Evolutionary conservation across 1,140 invertebrate species (phyloP).

Genomic region (Apis laboriosa): DNA sequence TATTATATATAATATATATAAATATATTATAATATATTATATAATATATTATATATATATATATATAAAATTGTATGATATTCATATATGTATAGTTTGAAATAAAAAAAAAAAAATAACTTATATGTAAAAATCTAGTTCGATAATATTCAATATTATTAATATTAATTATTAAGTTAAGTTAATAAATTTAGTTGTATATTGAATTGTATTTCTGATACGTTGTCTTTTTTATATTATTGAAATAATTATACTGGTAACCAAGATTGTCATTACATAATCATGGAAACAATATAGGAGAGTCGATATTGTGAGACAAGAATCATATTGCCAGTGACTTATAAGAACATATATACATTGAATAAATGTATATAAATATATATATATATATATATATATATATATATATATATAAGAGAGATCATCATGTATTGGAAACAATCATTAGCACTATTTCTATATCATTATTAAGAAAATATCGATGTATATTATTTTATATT

Average conservation of each 20-base stretch:
- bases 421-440: not conserved
- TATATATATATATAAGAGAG: not conserved
- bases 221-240: not conserved
- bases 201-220: not conserved
- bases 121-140: not conserved
- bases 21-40: too few species aligned
- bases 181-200: not conserved
- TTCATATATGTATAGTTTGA: not conserved
- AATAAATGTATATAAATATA: not conserved
- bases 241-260: conserved; percentile 19
- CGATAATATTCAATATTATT: not conserved
- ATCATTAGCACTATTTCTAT: conserved; percentile 10
- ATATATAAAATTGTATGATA: not conserved
- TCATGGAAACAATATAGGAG: conserved; percentile 21
- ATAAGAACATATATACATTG: not conserved
- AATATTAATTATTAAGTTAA: not conserved
- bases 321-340: conserved; percentile 13
- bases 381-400: too few species aligned
- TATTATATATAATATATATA: too few species aligned
- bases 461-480: conserved; percentile 10
- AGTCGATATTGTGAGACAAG: conserved; percentile 18
- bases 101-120: not conserved
- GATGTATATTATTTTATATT: not conserved
- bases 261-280: conserved; percentile 15
- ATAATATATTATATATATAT: too few species aligned